phyloP scores from a whole-genome alignment of 2,888 invertebrate species.

The Sicus ferrugineus region DNA sequence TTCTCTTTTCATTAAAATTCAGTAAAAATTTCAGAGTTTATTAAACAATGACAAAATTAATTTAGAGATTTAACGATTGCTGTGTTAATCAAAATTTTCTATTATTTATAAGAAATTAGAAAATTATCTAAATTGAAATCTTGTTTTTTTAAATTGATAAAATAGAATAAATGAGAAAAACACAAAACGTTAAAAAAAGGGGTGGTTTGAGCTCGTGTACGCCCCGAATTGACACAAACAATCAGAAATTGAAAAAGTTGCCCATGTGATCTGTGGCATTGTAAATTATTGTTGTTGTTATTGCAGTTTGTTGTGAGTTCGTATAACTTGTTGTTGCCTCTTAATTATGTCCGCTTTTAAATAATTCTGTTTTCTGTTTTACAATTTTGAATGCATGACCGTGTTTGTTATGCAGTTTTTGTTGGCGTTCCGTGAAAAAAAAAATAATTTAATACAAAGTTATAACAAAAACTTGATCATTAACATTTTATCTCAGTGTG shows the following conservation, averaged over 20 bases:
- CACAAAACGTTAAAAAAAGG: neutral
- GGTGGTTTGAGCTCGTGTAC: neutral
- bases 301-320: neutral
- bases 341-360: neutral
- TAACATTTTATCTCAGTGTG: neutral
- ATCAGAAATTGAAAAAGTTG: neutral
- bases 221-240: neutral
- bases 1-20: no score
- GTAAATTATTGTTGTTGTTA: neutral
- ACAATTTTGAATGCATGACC: neutral
- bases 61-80: no score
- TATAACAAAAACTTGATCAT: neutral
- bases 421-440: neutral
- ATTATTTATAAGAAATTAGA: no score
- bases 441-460: neutral
- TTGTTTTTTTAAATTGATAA: no score
- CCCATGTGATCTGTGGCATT: neutral
- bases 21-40: no score
- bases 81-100: no score
- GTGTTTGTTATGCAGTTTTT: neutral
- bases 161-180: neutral
- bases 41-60: no score
- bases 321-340: neutral
- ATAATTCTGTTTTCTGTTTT: neutral
- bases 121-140: no score